Base-by-base conservation (phyloP, 2,888 invertebrate species). In the Blastobasis lacticolella region DNA sequence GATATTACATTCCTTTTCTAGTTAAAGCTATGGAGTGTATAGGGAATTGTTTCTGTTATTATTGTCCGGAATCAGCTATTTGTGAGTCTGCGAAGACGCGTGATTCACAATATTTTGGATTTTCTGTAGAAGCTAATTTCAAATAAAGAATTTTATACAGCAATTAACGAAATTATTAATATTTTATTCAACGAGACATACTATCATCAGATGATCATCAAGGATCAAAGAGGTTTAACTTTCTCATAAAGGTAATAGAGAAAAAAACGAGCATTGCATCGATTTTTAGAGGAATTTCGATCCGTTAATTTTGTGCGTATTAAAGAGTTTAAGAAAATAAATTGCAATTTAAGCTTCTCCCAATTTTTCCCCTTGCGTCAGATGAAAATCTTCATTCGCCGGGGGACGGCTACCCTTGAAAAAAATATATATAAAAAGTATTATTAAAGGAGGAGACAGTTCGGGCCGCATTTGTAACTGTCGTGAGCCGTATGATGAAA, bases 401-500 rank as follows among this genome's bases (percentile, higher is more conserved):
- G 73, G 77, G 79, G 86, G 86, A 84, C 73, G 80, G 75, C 81
- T 83, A 85, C 87, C 87, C 86, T 86, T 85, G 79, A 85, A 84
- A 84, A 75, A 76, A 66, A 71, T 71, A 71, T 23, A 83, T 73
- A 78, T 80, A 85, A 88, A 87, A 89, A 87, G 86, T 88, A 88
- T 88, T 89, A 88, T 88, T 88, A 88, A 89, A 89, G 88, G 87
- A 88, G 80, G 81, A 86, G 88, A 89, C 89, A 86, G 88, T 89
- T 88, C 83, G 85, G 80, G 78, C 74, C 73, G 74, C 85, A 89
- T 89, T 89, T 88, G 88, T 89, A 81, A 86, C 88, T 89, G 89
- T 89, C 89, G 80, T 69, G 79, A 80, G 81, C 83, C 84, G 88
- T 88, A 88, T 88, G 88, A 89, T 89, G 89, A 89, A 89, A 89